Conservation (phyloP, 2,888 invertebrate species). For the Congeria kusceri region DNA sequence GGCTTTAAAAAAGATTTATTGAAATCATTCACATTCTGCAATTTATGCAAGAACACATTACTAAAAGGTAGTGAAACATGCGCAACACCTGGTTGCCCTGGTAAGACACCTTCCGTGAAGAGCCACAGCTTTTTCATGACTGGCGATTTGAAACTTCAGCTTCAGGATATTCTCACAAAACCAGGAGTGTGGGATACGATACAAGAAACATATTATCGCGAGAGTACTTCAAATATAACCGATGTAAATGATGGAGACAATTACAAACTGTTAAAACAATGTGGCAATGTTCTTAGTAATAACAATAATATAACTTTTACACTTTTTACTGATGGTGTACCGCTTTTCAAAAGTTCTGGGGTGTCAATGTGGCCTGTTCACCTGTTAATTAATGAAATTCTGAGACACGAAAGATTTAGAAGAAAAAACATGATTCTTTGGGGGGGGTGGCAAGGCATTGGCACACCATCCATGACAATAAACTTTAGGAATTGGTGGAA, state of each 20-base stretch:
- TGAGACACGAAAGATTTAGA: too few species aligned
- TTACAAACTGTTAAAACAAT: conserved; percentile 34
- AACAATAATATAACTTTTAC: conserved; percentile 25
- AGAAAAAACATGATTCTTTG: conserved; percentile 51
- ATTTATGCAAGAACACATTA: conserved; percentile 4
- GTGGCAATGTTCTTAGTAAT: conserved; percentile 32
- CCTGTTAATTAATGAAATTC: conserved; percentile 49
- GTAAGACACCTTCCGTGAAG: neutral
- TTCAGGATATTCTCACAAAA: neutral
- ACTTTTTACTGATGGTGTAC: conserved; percentile 52
- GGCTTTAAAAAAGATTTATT: neutral
- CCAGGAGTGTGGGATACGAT: neutral
- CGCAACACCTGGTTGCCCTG: conserved; percentile 3
- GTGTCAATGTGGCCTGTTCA: conserved; percentile 52
- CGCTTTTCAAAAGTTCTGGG: conserved; percentile 53
- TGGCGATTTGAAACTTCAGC: too few species aligned
- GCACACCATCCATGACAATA: conserved; percentile 56
- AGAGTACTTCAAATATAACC: neutral
- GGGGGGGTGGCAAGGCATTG: conserved; percentile 41
- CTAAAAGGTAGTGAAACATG: neutral
- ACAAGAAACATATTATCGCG: neutral
- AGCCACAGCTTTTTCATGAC: conserved; percentile 13
- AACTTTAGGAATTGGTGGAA: conserved; percentile 46
- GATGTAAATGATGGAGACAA: conserved; percentile 31
- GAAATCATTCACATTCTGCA: neutral